Conservation (phyloP, 2,113 vertebrate genomes). For the Vulpes ferrilata region DNA sequence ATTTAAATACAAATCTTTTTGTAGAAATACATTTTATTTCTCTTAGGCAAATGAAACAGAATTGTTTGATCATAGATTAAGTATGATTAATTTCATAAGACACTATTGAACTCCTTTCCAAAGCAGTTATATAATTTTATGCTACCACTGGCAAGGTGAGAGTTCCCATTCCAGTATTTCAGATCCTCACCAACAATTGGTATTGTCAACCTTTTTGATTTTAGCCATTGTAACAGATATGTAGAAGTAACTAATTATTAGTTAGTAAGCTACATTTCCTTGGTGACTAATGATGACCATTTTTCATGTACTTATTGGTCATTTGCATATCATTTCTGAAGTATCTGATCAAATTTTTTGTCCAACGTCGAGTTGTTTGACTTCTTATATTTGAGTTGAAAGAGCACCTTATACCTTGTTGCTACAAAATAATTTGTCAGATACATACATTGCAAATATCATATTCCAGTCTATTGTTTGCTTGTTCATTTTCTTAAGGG, state of each 20-base stretch:
- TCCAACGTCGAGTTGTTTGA: neutral
- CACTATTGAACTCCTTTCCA: neutral
- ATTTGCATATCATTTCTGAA: neutral
- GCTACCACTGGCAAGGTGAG: neutral
- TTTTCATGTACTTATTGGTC: neutral
- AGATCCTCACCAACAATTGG: neutral
- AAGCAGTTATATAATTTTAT: neutral
- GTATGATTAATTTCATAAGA: neutral
- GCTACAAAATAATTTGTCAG: neutral
- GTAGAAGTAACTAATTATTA: neutral
- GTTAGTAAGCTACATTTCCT: neutral
- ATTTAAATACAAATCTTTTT: neutral
- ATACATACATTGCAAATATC: neutral
- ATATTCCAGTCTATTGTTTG: neutral
- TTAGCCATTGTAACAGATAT: neutral
- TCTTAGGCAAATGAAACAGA: neutral
- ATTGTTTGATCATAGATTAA: neutral
- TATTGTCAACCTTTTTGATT: neutral
- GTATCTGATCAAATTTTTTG: neutral
- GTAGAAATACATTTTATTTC: neutral
- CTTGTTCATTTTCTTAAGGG: neutral
- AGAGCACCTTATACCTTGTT: neutral
- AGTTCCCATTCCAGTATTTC: neutral
- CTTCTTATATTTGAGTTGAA: neutral
- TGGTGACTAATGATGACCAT: neutral